Evolutionary conservation across 1,140 invertebrate species (phyloP).

Genomic region (Pseudomyrmex sp.): DNA sequence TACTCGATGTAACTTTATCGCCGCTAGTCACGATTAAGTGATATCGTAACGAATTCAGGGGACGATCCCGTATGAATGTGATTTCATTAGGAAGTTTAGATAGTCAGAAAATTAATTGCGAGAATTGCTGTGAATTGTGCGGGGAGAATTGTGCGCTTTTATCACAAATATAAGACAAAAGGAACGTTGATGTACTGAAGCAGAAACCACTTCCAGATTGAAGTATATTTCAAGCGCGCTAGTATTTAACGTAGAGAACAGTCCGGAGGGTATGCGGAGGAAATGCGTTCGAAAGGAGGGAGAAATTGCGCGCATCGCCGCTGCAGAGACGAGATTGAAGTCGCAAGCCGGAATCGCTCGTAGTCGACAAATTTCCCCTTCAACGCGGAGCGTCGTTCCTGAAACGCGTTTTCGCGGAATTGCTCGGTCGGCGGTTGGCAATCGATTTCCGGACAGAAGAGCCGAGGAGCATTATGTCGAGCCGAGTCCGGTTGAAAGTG

Average conservation of each 20-base stretch:
- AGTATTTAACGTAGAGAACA: too few relatives aligned
- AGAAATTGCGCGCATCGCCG: constrained; percentile 10
- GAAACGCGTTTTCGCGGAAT: constrained; percentile 34
- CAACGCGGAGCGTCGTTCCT: not conserved
- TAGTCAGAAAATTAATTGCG: constrained; percentile 51
- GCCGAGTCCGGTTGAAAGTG: constrained; percentile 22
- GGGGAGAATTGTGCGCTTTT: not conserved
- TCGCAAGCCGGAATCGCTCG: constrained; percentile 33
- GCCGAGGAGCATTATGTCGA: constrained; percentile 66
- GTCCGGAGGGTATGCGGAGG: too few relatives aligned
- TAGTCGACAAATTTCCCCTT: constrained; percentile 45
- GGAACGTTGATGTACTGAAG: too few relatives aligned
- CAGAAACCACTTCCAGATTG: too few relatives aligned
- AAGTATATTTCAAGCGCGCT: too few relatives aligned
- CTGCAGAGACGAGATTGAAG: constrained; percentile 20
- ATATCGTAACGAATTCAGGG: constrained; percentile 75
- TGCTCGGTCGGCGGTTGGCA: constrained; percentile 56
- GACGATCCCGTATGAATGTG: constrained; percentile 9
- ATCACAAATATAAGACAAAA: not conserved
- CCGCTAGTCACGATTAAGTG: constrained; percentile 68
- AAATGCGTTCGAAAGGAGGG: not conserved
- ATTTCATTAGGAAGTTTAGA: constrained; percentile 40
- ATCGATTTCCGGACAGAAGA: constrained; percentile 65
- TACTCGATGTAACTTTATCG: constrained; percentile 24
- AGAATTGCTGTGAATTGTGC: constrained; percentile 38